Percentiles rank a stretch among this genome's conserved stretches.
phyloP scores from a whole-genome alignment of 2,888 invertebrate species.

The Shargacucullia verbasci region DNA sequence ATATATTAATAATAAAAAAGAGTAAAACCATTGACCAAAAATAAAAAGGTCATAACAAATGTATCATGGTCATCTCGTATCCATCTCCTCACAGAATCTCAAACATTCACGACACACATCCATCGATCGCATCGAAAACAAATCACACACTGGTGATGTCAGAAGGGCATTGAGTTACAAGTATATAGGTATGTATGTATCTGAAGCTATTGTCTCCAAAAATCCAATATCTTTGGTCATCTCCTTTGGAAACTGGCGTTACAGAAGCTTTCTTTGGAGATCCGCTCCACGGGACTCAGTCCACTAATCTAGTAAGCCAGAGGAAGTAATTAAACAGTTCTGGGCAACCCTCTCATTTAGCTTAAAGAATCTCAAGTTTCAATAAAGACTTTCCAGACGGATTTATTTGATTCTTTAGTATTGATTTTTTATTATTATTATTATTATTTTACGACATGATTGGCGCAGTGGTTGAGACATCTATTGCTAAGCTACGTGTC shows the following conservation, averaged over 20 bases:
- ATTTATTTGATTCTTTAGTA: slow-evolving; percentile 2
- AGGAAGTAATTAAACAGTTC: slow-evolving; percentile 59
- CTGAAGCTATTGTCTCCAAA: slow-evolving; percentile 34
- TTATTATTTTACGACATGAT: background rate
- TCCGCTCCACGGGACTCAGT: slow-evolving; percentile 30
- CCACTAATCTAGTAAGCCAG: slow-evolving; percentile 55
- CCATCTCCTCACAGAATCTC: too few relatives aligned
- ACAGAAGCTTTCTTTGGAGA: slow-evolving; percentile 23
- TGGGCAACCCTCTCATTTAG: slow-evolving; percentile 48
- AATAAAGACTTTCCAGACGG: slow-evolving; percentile 32
- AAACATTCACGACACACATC: too few relatives aligned
- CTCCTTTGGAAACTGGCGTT: slow-evolving; percentile 30
- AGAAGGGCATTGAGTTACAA: background rate
- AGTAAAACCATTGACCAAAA: too few relatives aligned
- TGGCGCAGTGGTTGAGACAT: too few relatives aligned
- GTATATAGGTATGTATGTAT: slow-evolving; percentile 8
- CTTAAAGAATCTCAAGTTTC: slow-evolving; percentile 52
- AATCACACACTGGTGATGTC: too few relatives aligned
- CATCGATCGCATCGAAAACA: too few relatives aligned
- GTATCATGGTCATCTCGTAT: too few relatives aligned
- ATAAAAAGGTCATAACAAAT: too few relatives aligned
- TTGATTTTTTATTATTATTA: background rate
- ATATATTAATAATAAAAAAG: too few relatives aligned
- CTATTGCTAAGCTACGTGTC: too few relatives aligned
- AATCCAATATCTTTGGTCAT: slow-evolving; percentile 40